A percentile compares a stretch with the other conserved stretches of the same genome.
Evolutionary conservation across 2,797 vertebrate species (phyloP).

Genomic region (Ctenosaura bakeri): DNA sequence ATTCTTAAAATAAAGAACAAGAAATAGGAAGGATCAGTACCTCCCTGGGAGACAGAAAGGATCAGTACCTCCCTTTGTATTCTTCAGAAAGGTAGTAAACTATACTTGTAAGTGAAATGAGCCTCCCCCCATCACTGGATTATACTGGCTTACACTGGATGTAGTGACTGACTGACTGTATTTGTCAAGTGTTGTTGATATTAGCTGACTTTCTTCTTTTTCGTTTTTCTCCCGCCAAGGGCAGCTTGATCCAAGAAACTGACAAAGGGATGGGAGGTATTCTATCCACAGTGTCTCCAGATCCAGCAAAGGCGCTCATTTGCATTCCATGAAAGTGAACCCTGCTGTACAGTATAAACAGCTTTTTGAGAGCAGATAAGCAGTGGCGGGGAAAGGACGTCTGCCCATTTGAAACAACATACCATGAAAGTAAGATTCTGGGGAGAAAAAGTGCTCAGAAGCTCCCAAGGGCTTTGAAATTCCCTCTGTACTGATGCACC

Average conservation of each 20-base stretch:
- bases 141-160: no score
- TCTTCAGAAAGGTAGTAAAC: neutral
- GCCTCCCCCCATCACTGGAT: no score
- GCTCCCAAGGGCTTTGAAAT: neutral
- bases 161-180: no score
- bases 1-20: no score
- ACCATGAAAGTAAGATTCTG: neutral
- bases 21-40: no score
- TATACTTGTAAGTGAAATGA: neutral
- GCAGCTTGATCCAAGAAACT: neutral
- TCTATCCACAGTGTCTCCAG: neutral
- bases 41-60: neutral
- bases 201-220: constrained; percentile 11
- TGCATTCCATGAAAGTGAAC: neutral
- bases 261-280: neutral
- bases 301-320: neutral
- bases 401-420: neutral
- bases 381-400: neutral
- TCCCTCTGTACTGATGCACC: neutral
- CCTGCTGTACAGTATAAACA: neutral
- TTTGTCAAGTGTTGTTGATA: neutral
- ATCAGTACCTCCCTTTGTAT: neutral
- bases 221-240: neutral
- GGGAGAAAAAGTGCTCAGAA: neutral
- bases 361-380: neutral